phyloP scores from a whole-genome alignment of 2,797 vertebrate species.

The Acomys russatus region DNA sequence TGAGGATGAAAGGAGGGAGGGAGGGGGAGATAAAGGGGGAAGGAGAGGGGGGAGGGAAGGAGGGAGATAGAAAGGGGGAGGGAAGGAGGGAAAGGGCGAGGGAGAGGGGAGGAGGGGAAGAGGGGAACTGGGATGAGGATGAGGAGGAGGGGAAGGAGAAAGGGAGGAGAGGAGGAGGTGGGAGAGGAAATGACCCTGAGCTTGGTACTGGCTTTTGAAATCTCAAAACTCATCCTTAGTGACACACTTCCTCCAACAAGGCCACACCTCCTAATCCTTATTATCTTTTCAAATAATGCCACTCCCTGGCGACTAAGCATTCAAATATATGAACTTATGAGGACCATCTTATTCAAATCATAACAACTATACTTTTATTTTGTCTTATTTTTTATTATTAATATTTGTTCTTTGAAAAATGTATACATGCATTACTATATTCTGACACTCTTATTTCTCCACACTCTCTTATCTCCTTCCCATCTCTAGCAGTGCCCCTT shows the following conservation, averaged over 20 bases:
- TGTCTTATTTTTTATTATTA: neutral
- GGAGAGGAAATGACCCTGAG: neutral
- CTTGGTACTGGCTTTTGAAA: neutral
- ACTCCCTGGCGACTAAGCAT: neutral
- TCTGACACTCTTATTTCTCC: neutral
- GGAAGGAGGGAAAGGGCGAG: neutral
- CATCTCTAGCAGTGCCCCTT: too few species aligned
- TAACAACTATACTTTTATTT: neutral
- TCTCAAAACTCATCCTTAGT: neutral
- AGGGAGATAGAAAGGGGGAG: neutral
- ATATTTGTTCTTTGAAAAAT: neutral
- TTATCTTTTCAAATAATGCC: neutral
- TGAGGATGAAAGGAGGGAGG: accelerated
- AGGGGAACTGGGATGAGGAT: too few species aligned
- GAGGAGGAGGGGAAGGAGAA: too few species aligned
- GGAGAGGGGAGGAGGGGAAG: neutral
- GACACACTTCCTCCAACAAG: neutral
- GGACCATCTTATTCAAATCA: neutral
- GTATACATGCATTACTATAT: neutral
- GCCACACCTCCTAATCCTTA: neutral
- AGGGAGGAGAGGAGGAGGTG: neutral
- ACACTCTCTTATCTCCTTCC: neutral
- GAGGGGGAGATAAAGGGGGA: neutral
- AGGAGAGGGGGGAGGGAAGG: neutral
- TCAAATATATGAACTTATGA: neutral